Evolutionary conservation across 2,888 invertebrate genomes (phyloP).

Genomic region (Luffia ferchaultella): DNA sequence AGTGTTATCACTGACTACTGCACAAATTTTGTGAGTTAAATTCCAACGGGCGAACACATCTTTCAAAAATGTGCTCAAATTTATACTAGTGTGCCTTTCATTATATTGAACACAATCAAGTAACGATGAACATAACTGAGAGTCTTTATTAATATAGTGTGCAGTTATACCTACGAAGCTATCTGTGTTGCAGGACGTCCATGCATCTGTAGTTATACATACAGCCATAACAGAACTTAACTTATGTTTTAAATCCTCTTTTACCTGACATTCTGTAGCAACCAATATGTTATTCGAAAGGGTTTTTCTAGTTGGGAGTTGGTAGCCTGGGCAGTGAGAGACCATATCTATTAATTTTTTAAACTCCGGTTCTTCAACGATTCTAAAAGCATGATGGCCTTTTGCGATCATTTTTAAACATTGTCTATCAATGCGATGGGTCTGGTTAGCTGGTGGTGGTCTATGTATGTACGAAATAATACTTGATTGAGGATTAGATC

Average conservation of each 20-base stretch:
- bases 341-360: constrained; percentile 4
- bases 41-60: constrained; percentile 8
- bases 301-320: constrained; percentile 9
- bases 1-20: constrained; percentile 16
- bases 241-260: constrained; percentile 3
- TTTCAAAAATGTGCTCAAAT: constrained; percentile 7
- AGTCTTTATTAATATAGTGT: constrained; percentile 5
- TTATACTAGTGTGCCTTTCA: constrained; percentile 4
- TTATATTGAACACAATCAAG: constrained; percentile 3
- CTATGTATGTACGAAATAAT: not conserved
- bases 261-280: not conserved
- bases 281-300: constrained; percentile 6
- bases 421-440: constrained; percentile 12
- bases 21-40: constrained; percentile 5
- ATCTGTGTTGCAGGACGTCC: constrained; percentile 9
- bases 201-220: constrained; percentile 10
- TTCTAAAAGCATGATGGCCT: constrained; percentile 13
- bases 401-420: constrained; percentile 14
- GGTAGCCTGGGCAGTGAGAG: constrained; percentile 4
- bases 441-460: constrained; percentile 9
- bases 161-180: constrained; percentile 6
- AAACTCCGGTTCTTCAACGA: constrained; percentile 10
- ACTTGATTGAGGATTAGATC: not conserved
- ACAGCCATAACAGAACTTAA: constrained; percentile 12
- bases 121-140: not conserved